Percentiles rank a stretch among this genome's conserved stretches.
phyloP scores from a whole-genome alignment of 2,888 invertebrate species.

The Eucriotettix oculatus region DNA sequence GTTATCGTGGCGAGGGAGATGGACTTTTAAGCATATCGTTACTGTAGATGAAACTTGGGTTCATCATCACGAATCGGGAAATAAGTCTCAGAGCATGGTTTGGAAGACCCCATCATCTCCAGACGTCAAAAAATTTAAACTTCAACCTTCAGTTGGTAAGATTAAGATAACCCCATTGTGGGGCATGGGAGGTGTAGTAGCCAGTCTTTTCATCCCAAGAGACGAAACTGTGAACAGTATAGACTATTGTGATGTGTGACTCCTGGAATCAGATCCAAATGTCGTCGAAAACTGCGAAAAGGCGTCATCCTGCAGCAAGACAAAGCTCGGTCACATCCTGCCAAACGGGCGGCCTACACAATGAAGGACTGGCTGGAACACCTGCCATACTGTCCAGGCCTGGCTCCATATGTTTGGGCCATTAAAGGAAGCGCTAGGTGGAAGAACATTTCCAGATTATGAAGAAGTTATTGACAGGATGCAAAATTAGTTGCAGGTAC shows the following conservation, averaged over 20 bases:
- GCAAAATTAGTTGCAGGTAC: too few relatives aligned
- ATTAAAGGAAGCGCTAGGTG: not conserved
- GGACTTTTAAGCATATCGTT: not conserved
- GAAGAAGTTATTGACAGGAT: too few relatives aligned
- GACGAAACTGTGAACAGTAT: too few relatives aligned
- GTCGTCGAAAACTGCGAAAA: too few relatives aligned
- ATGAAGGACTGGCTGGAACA: not conserved
- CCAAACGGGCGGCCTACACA: too few relatives aligned
- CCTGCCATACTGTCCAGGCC: not conserved
- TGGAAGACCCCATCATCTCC: not conserved
- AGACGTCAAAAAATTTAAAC: not conserved
- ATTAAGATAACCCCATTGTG: not conserved
- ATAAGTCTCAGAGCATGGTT: not conserved
- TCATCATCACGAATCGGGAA: not conserved
- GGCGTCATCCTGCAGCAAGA: too few relatives aligned
- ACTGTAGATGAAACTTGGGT: not conserved
- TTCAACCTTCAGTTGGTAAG: not conserved
- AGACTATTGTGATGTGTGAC: too few relatives aligned
- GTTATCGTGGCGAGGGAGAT: not conserved
- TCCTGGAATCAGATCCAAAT: too few relatives aligned
- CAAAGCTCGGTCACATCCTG: too few relatives aligned
- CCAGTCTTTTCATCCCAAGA: too few relatives aligned
- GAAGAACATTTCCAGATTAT: too few relatives aligned
- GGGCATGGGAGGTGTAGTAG: not conserved
- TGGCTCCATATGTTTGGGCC: not conserved